Conservation (phyloP, 2,888 invertebrate species). For the Abrostola tripartita region DNA sequence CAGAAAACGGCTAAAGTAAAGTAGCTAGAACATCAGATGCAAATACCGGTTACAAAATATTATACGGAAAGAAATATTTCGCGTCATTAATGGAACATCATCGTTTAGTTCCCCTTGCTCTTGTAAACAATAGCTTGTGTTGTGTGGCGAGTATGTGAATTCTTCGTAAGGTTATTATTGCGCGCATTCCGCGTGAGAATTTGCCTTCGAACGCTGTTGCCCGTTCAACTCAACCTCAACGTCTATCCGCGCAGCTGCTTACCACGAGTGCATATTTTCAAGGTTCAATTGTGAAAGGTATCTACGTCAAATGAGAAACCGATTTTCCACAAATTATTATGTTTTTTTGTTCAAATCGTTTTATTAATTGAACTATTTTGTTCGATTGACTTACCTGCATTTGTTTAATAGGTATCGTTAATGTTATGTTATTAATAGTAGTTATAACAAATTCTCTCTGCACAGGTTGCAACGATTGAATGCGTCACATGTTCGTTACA, state of each 20-base stretch:
- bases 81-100: conserved; percentile 42
- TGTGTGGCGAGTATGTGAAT: conserved; percentile 53
- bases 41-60: neutral
- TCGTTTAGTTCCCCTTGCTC: conserved; percentile 53
- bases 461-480: conserved; percentile 55
- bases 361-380: conserved; percentile 3
- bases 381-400: conserved; percentile 1
- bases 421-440: conserved; percentile 14
- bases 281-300: conserved; percentile 80
- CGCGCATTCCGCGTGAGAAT: conserved; percentile 77
- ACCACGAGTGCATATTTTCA: conserved; percentile 72
- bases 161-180: conserved; percentile 71
- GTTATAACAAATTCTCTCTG: conserved; percentile 14
- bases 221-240: conserved; percentile 58
- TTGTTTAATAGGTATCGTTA: conserved; percentile 22
- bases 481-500: conserved; percentile 75
- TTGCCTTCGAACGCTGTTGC: conserved; percentile 67
- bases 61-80: conserved; percentile 6
- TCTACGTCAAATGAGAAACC: conserved; percentile 53
- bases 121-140: conserved; percentile 49
- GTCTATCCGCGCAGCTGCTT: conserved; percentile 69
- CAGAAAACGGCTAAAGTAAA: conserved; percentile 3
- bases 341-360: conserved; percentile 19
- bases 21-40: neutral
- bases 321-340: conserved; percentile 36